Percentiles rank a stretch among this genome's conserved stretches.
Conservation (phyloP, 2,113 vertebrate genomes). For the Muscicapa adusta region DNA sequence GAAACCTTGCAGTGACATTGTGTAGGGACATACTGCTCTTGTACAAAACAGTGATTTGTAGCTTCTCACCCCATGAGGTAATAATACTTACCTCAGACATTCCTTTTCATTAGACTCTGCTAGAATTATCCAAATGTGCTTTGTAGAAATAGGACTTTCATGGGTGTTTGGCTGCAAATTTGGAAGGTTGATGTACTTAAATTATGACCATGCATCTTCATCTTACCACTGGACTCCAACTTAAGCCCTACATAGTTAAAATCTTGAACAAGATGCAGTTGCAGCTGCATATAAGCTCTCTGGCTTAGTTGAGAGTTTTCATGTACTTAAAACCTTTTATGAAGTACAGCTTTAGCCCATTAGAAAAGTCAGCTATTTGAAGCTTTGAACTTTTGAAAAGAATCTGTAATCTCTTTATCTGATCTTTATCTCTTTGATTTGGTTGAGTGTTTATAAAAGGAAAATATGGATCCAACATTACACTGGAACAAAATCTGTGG, state of each 20-base stretch:
- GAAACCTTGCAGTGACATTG: neutral
- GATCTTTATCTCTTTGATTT: neutral
- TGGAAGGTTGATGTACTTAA: neutral
- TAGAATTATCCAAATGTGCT: neutral
- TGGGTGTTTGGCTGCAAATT: neutral
- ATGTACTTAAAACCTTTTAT: neutral
- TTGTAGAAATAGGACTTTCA: neutral
- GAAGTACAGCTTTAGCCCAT: neutral
- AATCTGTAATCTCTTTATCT: neutral
- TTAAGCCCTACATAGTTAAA: neutral
- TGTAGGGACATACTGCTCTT: neutral
- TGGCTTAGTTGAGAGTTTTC: neutral
- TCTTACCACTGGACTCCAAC: neutral
- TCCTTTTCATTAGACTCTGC: neutral
- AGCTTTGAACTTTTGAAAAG: neutral
- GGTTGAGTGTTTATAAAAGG: neutral
- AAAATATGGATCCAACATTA: neutral
- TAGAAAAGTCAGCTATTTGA: neutral
- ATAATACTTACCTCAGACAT: neutral
- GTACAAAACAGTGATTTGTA: neutral
- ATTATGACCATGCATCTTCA: neutral
- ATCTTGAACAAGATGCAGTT: neutral
- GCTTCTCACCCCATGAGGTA: neutral
- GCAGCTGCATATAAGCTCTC: neutral
- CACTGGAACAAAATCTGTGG: neutral